Evolutionary conservation across 2,888 invertebrate genomes (phyloP).

Genomic region (Campoplex capitator): DNA sequence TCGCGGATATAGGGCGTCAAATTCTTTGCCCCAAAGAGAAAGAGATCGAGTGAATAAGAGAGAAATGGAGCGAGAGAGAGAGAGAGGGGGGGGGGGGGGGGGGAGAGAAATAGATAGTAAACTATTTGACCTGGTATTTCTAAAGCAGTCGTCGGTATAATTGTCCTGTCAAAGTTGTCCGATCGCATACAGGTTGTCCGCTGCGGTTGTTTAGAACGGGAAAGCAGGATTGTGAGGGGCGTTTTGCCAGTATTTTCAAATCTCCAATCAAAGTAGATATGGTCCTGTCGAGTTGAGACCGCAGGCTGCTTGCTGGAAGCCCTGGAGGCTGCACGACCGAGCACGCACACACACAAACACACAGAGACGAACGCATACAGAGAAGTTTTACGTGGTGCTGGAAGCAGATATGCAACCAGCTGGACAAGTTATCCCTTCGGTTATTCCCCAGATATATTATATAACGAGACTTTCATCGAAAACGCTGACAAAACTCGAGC

Average conservation of each 20-base stretch:
- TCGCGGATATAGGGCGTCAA: not conserved
- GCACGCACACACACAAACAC: not conserved
- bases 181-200: constrained; percentile 34
- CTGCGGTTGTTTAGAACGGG: constrained; percentile 43
- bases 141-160: constrained; percentile 32
- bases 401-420: constrained; percentile 45
- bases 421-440: constrained; percentile 61
- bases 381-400: constrained; percentile 9
- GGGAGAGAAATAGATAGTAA: constrained; percentile 10
- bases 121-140: constrained; percentile 62
- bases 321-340: not conserved
- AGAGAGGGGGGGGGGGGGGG: not conserved
- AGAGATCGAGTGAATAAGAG: not conserved
- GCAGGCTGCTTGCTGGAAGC: constrained; percentile 13
- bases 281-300: constrained; percentile 30
- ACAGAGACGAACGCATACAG: too few species aligned
- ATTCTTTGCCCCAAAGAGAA: constrained; percentile 16
- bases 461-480: constrained; percentile 60
- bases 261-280: constrained; percentile 18
- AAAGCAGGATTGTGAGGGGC: constrained; percentile 53
- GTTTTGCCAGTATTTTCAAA: constrained; percentile 22
- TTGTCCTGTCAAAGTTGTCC: constrained; percentile 49
- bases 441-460: constrained; percentile 40
- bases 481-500: constrained; percentile 3
- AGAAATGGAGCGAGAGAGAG: not conserved